Evolutionary conservation across 1,140 invertebrate genomes (phyloP), one percentile per base, ranked within the genome.

Genomic region (Bombus fervidus): DNA sequence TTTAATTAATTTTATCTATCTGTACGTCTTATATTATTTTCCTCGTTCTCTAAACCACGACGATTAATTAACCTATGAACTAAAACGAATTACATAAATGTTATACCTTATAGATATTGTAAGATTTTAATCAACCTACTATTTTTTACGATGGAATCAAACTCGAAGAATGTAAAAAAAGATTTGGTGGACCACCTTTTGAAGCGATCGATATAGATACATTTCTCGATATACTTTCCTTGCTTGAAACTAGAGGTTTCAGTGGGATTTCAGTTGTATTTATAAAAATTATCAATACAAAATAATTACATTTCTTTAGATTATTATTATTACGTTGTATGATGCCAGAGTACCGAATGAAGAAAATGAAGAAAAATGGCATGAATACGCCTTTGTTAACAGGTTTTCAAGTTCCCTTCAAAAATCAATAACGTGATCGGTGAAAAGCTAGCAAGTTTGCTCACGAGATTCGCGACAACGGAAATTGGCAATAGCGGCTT

Each of bases 401-500:
- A 28, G 2, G 6, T 39, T 72, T 12, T 37, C 25, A 15, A 72
- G 64, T 8, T 34, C 4, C 64, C n/a, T n/a, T 66, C 8, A 3
- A 25, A 18, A 22, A 43, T 43, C 39, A 43, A 73, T 78, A 41
- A 69, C 68, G 22, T 64, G 1, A 2, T 13, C 15, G n/a, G 43
- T 22, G 43, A 78, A 59, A 66, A 78, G 18, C 66, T 25, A 37
- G 8, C 8, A 10, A 68, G 15, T 3, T 6, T 15, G 59, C 13
- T 28, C 18, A 0, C 22, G 28, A 78, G 6, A 80, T 34, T 68
- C 10, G 78, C 34, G 47, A 53, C 47, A 22, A 53, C 47, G 78
- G 34, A 69, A 43, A 69, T 71, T 25, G 39, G 59, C 37, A 28
- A 78, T n/a, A 31, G 66, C 80, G 69, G 47, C 39, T 34, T 71